These are phyloP conservation scores for Oncorhynchus nerka DNA, from an alignment of 2,113 vertebrate genomes.

Conservation along the genomic window DNA sequence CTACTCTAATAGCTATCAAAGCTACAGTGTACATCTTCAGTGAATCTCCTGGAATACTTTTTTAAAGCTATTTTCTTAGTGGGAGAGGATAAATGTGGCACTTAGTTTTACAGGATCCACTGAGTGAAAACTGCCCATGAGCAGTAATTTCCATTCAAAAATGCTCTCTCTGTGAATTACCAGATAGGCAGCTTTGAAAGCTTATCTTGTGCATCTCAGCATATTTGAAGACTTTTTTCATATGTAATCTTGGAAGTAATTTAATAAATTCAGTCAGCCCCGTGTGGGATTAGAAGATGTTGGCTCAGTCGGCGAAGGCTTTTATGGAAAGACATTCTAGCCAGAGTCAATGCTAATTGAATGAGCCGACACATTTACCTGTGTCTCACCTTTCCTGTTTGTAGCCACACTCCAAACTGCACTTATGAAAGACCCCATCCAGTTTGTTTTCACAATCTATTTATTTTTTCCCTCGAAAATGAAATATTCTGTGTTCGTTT, in stretches of 20 bases:
- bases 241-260: slow-evolving; percentile 71
- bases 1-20: not conserved
- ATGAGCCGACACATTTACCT: slow-evolving; percentile 72
- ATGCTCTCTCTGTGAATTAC: slow-evolving; percentile 57
- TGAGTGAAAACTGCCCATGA: slow-evolving; percentile 1
- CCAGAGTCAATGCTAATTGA: slow-evolving; percentile 72
- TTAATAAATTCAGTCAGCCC: slow-evolving; percentile 69
- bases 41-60: not conserved
- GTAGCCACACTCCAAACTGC: slow-evolving; percentile 49
- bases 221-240: slow-evolving; percentile 66
- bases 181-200: slow-evolving; percentile 61
- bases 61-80: no score
- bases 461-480: slow-evolving; percentile 35
- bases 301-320: slow-evolving; percentile 45
- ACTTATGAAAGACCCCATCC: slow-evolving; percentile 46
- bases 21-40: no score
- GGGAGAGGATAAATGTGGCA: not conserved
- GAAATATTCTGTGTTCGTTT: slow-evolving; percentile 57
- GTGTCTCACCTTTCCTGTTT: slow-evolving; percentile 73
- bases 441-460: slow-evolving; percentile 67
- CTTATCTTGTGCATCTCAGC: slow-evolving; percentile 74
- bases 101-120: not conserved
- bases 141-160: slow-evolving; percentile 2
- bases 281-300: slow-evolving; percentile 61
- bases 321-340: slow-evolving; percentile 66